A percentile compares a stretch with the other conserved stretches of the same genome.
Conservation (phyloP, 2,797 vertebrate species). For the Peromyscus nudipes region DNA sequence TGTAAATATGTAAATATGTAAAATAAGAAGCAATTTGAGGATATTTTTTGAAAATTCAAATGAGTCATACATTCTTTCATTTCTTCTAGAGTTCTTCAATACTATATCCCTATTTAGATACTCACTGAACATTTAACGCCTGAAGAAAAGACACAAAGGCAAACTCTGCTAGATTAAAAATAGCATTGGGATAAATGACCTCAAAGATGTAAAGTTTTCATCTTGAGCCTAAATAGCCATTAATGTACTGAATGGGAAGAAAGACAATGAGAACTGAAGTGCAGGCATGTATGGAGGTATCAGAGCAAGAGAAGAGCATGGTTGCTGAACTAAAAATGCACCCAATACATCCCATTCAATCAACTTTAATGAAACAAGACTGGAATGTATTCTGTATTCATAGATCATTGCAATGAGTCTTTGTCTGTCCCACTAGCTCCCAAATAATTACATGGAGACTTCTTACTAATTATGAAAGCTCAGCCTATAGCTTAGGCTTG, state of each 20-base stretch:
- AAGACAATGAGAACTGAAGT: background rate
- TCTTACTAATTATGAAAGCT: background rate
- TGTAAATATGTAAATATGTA: too few species aligned
- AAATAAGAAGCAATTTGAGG: background rate
- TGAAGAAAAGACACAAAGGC: background rate
- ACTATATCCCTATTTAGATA: background rate
- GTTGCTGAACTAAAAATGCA: accelerated
- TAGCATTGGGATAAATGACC: background rate
- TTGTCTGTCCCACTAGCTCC: background rate
- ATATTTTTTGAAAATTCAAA: background rate
- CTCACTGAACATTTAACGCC: background rate
- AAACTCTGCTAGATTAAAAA: background rate
- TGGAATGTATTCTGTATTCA: background rate
- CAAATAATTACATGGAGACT: background rate
- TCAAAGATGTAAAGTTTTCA: background rate
- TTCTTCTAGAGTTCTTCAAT: background rate
- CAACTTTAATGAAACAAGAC: background rate
- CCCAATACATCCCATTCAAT: background rate
- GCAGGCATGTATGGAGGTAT: background rate
- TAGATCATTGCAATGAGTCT: background rate
- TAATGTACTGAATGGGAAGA: background rate
- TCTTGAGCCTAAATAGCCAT: background rate
- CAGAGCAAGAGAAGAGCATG: background rate
- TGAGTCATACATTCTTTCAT: background rate
- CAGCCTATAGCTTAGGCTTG: background rate